Evolutionary conservation across 1,140 invertebrate species (phyloP), one percentile per base, ranked within the genome.

Genomic region (Lamellibrachia luymesi): DNA sequence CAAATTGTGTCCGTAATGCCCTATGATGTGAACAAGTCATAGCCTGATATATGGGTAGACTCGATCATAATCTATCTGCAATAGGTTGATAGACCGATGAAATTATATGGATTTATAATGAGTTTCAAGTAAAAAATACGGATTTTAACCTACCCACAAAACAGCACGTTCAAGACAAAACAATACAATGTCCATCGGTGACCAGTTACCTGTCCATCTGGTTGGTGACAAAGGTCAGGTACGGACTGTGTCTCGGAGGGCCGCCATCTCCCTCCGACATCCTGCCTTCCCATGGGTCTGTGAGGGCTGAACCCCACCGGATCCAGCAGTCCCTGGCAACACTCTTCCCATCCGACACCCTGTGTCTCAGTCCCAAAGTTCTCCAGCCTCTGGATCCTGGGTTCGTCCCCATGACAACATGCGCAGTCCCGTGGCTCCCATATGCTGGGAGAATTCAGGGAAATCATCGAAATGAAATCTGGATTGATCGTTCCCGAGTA

Each of bases 401-500:
- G 64, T 80, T 10, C 5, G 25, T 80, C 64, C 13, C 25, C 64
- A 10, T 22, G 64, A 80, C 64, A 8, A 17, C 64, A 80, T 17
- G 64, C 13, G 4, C 6, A 4, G 13, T 80, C 64, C 2, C 64
- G 13, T 6, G 64, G 13, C 64, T 80, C 64, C 64, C 64, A 80
- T 22, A 17, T 22, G 64, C 13, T 17, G 4, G 64, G 0, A 80
- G 64, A 80, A 80, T 80, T 80, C 64, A 80, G 64, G 13, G 64
- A 80, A 80, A 80, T 80, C 64, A 80, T 80, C 64, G 64, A 80
- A 80, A 80, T 80, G 64, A 80, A 80, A 80, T 80, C 64, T 22
- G 64, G 64, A 80, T 80, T 80, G 7, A 80, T 80, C 13, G 64
- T 80, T 17, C 64, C 64, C 13, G 64, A 17, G 64, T 80, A 80